Conservation (phyloP, 2,888 invertebrate species). For the Drosophila formosana region DNA sequence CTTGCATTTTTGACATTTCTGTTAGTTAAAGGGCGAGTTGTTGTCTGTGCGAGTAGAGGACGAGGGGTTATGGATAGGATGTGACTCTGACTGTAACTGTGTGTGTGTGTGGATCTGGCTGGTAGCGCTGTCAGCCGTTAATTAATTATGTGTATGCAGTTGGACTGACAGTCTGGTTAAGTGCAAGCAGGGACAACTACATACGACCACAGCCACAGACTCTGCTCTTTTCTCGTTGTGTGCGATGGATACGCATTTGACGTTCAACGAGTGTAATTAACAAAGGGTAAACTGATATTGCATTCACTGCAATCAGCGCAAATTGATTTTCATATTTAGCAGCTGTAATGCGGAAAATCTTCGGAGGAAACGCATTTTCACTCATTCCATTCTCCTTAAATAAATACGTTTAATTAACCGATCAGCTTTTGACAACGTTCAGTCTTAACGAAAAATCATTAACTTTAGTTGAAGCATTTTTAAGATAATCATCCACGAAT, state of each 20-base stretch:
- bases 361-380: neutral
- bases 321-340: neutral
- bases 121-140: constrained; percentile 65
- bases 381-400: neutral
- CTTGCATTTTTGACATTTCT: constrained; percentile 80
- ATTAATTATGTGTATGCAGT: constrained; percentile 77
- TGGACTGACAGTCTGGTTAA: constrained; percentile 68
- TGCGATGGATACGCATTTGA: constrained; percentile 2
- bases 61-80: constrained; percentile 19
- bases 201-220: constrained; percentile 6
- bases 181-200: constrained; percentile 43
- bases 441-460: neutral
- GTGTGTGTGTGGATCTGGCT: constrained; percentile 32
- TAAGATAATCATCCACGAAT: too few species aligned
- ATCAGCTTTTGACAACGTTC: neutral
- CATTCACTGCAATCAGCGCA: constrained; percentile 10
- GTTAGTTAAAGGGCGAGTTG: constrained; percentile 59
- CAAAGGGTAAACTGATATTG: constrained; percentile 32
- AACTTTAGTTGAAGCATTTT: neutral
- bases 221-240: constrained; percentile 6
- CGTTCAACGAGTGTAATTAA: constrained; percentile 47
- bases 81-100: constrained; percentile 2
- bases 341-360: neutral
- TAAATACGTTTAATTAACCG: neutral
- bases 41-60: neutral